phyloP scores from a whole-genome alignment of 2,797 vertebrate genomes.

The Hoplostethus atlanticus region DNA sequence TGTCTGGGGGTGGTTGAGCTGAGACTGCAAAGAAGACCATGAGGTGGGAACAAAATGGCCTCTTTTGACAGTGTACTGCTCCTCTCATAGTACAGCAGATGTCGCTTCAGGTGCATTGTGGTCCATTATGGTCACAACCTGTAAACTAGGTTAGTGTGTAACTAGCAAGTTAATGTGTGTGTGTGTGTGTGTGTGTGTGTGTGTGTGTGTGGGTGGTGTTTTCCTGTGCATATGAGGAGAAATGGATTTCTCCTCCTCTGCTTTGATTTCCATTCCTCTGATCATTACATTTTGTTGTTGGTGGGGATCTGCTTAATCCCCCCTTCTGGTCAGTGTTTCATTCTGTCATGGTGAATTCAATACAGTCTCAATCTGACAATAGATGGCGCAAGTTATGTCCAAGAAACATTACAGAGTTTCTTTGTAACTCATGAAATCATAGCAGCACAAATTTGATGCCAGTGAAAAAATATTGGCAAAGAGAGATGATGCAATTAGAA shows the following conservation, averaged over 20 bases:
- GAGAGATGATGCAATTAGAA: no score
- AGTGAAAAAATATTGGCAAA: no score
- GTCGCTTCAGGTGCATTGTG: conserved; percentile 43
- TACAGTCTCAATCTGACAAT: conserved; percentile 42
- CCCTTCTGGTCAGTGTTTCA: conserved; percentile 54
- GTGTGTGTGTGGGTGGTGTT: conserved; percentile 10
- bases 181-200: conserved; percentile 7
- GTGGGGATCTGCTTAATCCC: conserved; percentile 63
- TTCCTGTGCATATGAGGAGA: conserved; percentile 5
- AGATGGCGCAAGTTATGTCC: conserved; percentile 26
- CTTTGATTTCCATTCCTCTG: conserved; percentile 60
- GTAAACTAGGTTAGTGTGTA: background rate
- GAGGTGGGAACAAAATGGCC: conserved; percentile 61
- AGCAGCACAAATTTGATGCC: no score
- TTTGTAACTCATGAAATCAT: background rate
- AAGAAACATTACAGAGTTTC: background rate
- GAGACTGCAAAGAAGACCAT: conserved; percentile 60
- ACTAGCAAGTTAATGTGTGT: conserved; percentile 16
- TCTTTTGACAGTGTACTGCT: conserved; percentile 39
- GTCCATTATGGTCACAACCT: conserved; percentile 28
- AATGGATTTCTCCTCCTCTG: conserved; percentile 38
- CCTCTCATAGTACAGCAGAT: conserved; percentile 30
- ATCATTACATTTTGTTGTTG: conserved; percentile 68
- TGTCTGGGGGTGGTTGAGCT: conserved; percentile 49
- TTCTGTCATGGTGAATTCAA: conserved; percentile 50